Conservation (phyloP, 2,888 invertebrate genomes). For the Aspidiotus rigidus region DNA sequence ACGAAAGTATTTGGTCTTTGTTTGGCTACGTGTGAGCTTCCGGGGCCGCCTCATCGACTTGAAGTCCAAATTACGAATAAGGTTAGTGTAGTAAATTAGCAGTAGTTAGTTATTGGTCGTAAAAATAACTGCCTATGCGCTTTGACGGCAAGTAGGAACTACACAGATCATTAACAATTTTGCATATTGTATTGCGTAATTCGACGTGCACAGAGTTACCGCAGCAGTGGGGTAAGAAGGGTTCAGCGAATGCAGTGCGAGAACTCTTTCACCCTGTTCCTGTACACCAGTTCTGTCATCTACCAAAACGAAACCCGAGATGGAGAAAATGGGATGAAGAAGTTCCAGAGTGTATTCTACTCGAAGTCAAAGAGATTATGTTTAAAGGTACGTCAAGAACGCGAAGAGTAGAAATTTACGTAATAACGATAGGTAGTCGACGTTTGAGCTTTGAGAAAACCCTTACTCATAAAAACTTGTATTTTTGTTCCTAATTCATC, state of each 20-base stretch:
- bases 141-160: not conserved
- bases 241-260: not conserved
- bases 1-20: not conserved
- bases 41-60: not conserved
- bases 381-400: not conserved
- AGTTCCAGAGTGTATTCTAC: not conserved
- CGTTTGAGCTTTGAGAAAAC: too few species aligned
- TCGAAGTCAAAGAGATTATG: not conserved
- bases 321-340: conserved; percentile 2
- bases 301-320: not conserved
- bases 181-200: not conserved
- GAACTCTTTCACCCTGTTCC: not conserved
- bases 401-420: too few species aligned
- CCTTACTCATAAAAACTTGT: too few species aligned
- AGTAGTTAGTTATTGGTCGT: not conserved
- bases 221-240: conserved; percentile 1
- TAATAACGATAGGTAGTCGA: too few species aligned
- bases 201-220: not conserved
- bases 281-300: conserved; percentile 2
- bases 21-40: not conserved
- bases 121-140: not conserved
- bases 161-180: not conserved
- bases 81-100: not conserved
- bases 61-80: not conserved
- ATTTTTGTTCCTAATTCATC: too few species aligned